Evolutionary conservation across 1,140 invertebrate genomes (phyloP).

Genomic region (Bombus pascuorum): DNA sequence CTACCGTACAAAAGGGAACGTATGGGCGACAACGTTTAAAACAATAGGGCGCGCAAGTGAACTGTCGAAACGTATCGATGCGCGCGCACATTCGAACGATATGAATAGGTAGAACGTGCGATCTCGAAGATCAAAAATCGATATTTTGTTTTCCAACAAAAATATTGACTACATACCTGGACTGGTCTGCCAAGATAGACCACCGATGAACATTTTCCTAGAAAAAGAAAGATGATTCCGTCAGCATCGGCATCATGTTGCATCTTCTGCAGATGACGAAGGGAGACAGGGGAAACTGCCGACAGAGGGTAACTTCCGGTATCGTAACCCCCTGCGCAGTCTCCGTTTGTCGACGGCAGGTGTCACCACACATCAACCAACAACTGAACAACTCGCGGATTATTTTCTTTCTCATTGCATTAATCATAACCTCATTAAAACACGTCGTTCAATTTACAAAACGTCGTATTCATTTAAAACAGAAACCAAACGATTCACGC

Average conservation of each 20-base stretch:
- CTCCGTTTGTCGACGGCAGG: slow-evolving; percentile 72
- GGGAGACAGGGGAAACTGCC: slow-evolving; percentile 70
- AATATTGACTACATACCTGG: slow-evolving; percentile 87
- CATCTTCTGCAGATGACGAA: slow-evolving; percentile 58
- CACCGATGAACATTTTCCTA: slow-evolving; percentile 99
- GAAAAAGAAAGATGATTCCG: slow-evolving; percentile 85
- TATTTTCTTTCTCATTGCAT: background rate
- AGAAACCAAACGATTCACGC: slow-evolving; percentile 39
- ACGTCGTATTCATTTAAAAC: slow-evolving; percentile 8
- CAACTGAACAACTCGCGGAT: slow-evolving; percentile 71
- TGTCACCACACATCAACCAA: slow-evolving; percentile 80
- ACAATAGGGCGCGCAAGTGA: background rate
- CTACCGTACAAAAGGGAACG: background rate
- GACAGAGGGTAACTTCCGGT: slow-evolving; percentile 74
- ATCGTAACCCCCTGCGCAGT: slow-evolving; percentile 69
- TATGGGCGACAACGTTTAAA: background rate
- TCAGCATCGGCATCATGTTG: slow-evolving; percentile 70
- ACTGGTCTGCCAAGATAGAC: slow-evolving; percentile 99
- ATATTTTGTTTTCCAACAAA: background rate
- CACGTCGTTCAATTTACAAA: slow-evolving; percentile 15
- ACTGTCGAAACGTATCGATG: background rate
- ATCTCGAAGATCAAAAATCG: background rate
- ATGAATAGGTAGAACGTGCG: background rate
- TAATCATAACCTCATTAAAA: background rate
- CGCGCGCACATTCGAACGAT: background rate